Conservation (phyloP, 2,113 vertebrate genomes). For the Trichechus manatus region DNA sequence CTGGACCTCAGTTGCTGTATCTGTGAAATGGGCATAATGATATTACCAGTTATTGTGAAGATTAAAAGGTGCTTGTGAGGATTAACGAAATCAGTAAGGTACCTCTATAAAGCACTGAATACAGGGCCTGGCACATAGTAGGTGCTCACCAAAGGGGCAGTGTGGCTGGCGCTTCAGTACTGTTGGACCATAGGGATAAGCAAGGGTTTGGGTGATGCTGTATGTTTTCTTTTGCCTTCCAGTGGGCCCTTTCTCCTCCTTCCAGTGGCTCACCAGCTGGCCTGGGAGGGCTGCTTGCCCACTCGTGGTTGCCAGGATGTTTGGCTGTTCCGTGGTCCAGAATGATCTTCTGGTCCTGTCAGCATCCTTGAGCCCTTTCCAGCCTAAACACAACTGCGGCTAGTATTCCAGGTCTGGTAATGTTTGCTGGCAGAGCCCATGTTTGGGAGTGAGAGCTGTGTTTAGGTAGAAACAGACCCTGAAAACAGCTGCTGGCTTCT, state of each 20-base stretch:
- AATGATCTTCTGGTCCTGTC: neutral
- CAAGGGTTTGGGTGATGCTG: neutral
- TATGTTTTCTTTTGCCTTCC: neutral
- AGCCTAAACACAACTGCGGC: neutral
- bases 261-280: neutral
- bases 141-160: neutral
- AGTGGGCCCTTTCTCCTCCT: neutral
- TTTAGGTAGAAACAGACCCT: slow-evolving; percentile 6
- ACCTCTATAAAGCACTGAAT: neutral
- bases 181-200: neutral
- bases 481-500: slow-evolving; percentile 22
- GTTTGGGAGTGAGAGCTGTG: slow-evolving; percentile 10
- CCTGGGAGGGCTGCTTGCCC: neutral
- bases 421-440: neutral
- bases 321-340: neutral
- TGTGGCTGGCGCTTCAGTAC: neutral
- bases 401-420: slow-evolving; percentile 8
- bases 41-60: neutral
- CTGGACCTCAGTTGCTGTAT: neutral
- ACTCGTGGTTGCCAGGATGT: neutral
- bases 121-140: neutral
- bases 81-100: neutral
- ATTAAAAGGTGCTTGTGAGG: neutral
- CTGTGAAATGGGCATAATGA: neutral
- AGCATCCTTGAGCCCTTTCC: slow-evolving; percentile 6